A percentile compares a stretch with the other conserved stretches of the same genome.
Conservation (phyloP, 2,888 invertebrate species). For the Ophion slaviceki region DNA sequence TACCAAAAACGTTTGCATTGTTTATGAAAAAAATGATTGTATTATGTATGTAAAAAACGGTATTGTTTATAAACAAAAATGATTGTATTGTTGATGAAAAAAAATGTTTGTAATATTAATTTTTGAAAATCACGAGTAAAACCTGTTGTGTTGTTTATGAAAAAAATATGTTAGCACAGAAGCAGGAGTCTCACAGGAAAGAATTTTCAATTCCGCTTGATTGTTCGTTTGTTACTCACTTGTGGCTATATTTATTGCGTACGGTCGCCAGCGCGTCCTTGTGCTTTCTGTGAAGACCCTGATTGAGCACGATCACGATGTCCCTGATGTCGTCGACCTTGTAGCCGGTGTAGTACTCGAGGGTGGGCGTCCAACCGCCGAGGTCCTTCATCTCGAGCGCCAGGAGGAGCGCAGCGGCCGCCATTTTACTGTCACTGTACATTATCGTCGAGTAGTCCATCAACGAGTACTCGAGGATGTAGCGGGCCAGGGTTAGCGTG, state of each 20-base stretch:
- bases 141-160: no score
- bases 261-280: constrained; percentile 93
- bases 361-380: constrained; percentile 89
- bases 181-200: not conserved
- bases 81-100: no score
- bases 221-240: constrained; percentile 84
- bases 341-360: constrained; percentile 93
- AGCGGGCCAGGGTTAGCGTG: constrained; percentile 96
- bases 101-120: no score
- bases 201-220: not conserved
- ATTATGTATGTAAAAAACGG: no score
- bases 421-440: constrained; percentile 94
- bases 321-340: constrained; percentile 89
- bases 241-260: constrained; percentile 96
- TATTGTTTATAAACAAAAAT: no score
- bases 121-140: not conserved
- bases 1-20: no score
- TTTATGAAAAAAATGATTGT: no score
- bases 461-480: constrained; percentile 95
- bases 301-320: constrained; percentile 90
- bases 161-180: not conserved
- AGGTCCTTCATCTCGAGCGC: constrained; percentile 94
- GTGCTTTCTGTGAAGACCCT: constrained; percentile 90
- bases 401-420: constrained; percentile 93
- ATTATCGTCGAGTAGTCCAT: constrained; percentile 94